phyloP scores from a whole-genome alignment of 2,888 invertebrate genomes.

The Gonocerus acuteangulatus region DNA sequence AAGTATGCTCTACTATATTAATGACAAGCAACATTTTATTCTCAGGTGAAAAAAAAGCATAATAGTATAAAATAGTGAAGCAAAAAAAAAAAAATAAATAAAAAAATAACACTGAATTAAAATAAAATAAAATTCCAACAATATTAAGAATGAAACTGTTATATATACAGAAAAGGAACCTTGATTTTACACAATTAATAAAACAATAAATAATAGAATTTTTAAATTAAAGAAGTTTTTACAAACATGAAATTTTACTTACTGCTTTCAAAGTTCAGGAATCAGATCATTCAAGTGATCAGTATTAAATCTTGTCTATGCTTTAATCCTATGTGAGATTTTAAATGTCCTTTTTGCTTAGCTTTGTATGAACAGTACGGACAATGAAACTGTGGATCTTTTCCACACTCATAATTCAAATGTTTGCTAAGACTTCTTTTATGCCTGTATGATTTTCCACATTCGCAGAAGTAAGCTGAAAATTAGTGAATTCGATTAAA shows the following conservation, averaged over 20 bases:
- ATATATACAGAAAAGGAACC: too few relatives aligned
- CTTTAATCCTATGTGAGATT: slow-evolving; percentile 9
- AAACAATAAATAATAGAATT: neutral
- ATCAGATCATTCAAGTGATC: slow-evolving; percentile 5
- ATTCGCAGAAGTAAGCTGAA: slow-evolving; percentile 35
- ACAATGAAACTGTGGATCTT: slow-evolving; percentile 47
- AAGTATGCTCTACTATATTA: too few relatives aligned
- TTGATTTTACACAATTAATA: too few relatives aligned
- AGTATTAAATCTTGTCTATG: slow-evolving; percentile 22
- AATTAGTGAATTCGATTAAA: neutral
- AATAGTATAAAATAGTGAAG: too few relatives aligned
- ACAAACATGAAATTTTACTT: too few relatives aligned
- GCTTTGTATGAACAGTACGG: slow-evolving; percentile 43
- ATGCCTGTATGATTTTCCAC: slow-evolving; percentile 42
- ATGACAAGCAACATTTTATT: too few relatives aligned
- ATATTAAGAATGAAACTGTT: too few relatives aligned
- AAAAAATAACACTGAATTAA: too few relatives aligned
- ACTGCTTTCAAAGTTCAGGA: too few relatives aligned
- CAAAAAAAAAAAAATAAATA: too few relatives aligned
- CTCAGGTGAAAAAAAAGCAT: too few relatives aligned
- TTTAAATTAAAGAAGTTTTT: neutral
- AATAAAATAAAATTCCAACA: too few relatives aligned
- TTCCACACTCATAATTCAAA: slow-evolving; percentile 37
- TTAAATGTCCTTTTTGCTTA: slow-evolving; percentile 28
- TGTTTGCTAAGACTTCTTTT: slow-evolving; percentile 40